Base-by-base conservation (phyloP, 1,140 invertebrate species). In the Nymphalis io region DNA sequence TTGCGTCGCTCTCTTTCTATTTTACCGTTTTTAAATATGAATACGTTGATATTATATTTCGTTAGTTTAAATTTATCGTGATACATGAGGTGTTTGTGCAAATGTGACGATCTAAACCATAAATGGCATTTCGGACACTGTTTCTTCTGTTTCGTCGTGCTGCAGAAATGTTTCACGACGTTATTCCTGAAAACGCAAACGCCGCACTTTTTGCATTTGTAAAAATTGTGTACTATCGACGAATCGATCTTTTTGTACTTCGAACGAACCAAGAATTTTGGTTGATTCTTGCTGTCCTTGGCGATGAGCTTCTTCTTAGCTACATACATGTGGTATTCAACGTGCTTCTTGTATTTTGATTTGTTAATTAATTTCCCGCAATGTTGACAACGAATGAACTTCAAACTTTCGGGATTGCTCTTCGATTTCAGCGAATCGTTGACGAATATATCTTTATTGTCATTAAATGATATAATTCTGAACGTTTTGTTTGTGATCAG, bases 311-410 rank as follows among this genome's bases (percentile, higher is more conserved):
- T 44, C 5, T 59, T 60, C 8, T 38, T 65, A 13, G 21, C 12
- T 6, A 12, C 18, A 18, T 69, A 53, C 10, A 42, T 61, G 48
- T 74, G 72, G 23, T 51, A 57, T 15, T n/a, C 48, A 12, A 73
- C 40, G 27, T 80, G 78, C 2, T 39, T 60, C 21, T 62, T 60
- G 16, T 75, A 78, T 15, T 73, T 71, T 15, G 55, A 21, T 39
- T 76, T 78, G 10, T 74, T 76, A 6, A 80, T 72, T 3, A 78
- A 46, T 44, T 70, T 62, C 1, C 61, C 69, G 33, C 79, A 81
- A 12, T 75, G 53, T 20, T 73, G 74, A 33, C 77, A 77, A n/a
- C 72, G 69, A 16, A 74, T 72, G 5, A 81, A 81, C n/a, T 79
- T 79, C 21, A 81, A 59, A 10, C 62, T 62, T 6, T 73, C 72